These are phyloP conservation scores for Caenorhabditis auriculariae DNA, from an alignment of 2,888 invertebrate species.

Conservation along the genomic window DNA sequence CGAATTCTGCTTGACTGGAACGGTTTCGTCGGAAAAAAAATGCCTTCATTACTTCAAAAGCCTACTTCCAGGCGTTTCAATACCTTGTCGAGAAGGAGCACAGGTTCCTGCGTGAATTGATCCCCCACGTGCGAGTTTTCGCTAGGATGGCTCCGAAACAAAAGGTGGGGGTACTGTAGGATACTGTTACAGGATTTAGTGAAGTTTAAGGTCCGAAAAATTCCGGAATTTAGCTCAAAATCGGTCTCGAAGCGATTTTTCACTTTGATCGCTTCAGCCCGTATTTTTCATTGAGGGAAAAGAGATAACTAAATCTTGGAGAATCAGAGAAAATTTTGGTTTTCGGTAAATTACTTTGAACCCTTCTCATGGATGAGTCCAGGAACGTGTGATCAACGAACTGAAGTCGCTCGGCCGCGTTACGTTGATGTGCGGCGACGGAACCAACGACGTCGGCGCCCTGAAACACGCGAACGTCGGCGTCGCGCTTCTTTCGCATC, in stretches of 20 bases:
- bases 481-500: conserved; percentile 62
- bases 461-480: conserved; percentile 93
- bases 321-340: too few species aligned
- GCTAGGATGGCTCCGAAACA: conserved; percentile 98
- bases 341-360: too few species aligned
- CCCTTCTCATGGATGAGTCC: neutral
- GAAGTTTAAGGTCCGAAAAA: too few species aligned
- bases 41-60: neutral
- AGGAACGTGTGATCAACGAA: conserved; percentile 85
- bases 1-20: conserved; percentile 93
- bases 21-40: conserved; percentile 66
- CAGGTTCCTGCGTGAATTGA: conserved; percentile 73
- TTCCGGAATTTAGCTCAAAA: conserved; percentile 1
- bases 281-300: too few species aligned
- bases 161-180: too few species aligned
- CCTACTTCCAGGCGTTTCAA: conserved; percentile 36
- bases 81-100: conserved; percentile 72
- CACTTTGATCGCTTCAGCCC: neutral
- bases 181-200: too few species aligned
- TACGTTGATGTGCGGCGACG: conserved; percentile 99
- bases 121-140: conserved; percentile 86
- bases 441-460: conserved; percentile 98
- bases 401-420: conserved; percentile 83
- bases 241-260: neutral
- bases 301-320: too few species aligned